Conservation (phyloP, 2,113 vertebrate species). For the Mesoclemmys tuberculata region DNA sequence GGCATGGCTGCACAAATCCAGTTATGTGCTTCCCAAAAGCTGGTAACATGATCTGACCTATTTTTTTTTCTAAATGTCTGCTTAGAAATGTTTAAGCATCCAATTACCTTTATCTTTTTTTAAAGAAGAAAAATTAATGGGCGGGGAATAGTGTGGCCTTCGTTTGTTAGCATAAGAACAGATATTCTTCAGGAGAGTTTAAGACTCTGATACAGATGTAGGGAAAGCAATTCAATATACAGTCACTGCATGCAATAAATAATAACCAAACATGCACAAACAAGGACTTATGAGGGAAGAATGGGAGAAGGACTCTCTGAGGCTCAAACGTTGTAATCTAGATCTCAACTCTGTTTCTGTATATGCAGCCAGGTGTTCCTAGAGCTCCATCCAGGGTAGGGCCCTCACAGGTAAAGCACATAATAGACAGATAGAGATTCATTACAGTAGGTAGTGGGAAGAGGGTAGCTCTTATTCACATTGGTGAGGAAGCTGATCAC, state of each 20-base stretch:
- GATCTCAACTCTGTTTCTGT: neutral
- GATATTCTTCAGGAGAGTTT: neutral
- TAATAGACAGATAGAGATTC: neutral
- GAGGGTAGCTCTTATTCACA: neutral
- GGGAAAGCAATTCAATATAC: neutral
- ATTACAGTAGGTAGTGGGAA: neutral
- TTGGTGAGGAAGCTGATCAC: neutral
- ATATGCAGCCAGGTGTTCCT: neutral
- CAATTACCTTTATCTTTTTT: neutral
- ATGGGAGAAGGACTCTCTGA: neutral
- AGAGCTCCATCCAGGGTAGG: fast-evolving
- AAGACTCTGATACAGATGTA: neutral
- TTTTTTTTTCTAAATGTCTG: neutral
- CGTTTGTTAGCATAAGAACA: neutral
- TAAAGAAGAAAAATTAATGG: neutral
- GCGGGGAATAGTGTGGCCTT: neutral
- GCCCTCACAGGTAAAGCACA: fast-evolving
- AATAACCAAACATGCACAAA: neutral
- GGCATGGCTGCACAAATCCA: neutral
- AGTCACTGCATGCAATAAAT: neutral
- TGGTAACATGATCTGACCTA: neutral
- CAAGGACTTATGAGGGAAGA: neutral
- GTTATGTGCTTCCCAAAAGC: neutral
- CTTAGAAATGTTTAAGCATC: neutral
- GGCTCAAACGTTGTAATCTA: neutral